Evolutionary conservation across 2,797 vertebrate species (phyloP), one percentile per base, ranked within the genome.

Genomic region (Pampus argenteus): DNA sequence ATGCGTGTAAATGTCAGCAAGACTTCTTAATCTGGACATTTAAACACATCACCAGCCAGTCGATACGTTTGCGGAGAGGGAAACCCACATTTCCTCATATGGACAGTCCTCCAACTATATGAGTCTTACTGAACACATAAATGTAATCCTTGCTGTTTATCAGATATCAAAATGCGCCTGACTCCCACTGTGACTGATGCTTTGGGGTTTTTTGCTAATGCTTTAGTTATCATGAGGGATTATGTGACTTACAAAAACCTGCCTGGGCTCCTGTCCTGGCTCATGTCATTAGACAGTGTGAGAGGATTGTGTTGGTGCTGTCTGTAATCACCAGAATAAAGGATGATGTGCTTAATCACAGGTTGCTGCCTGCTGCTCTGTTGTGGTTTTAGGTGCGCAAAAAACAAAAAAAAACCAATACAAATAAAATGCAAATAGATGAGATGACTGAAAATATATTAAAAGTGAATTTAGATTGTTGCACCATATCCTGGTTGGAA

Each of bases 1-100:
- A 87, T 78, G 71, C 78, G 74, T 62, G 73, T 69, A 88, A 90
- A 91, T 92, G 88, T 81, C 88, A 89, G 76, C 68, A 59, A 71
- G 70, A 76, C 34, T 64, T 72, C 68, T 87, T 89, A 81, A 89
- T 89, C 79, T 74, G 57, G 58, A 76, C 77, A 71, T 82, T 79
- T 85, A 66, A 83, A 87, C 74, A 82, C 79, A 82, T 79, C 74
- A 54, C 31, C 57, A 25, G 29, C 6, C 18, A 52, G 60, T 62
- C 45, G 4, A 66, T 55, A 68, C 9, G 26, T 55, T 42, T 71
- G 44, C n/a, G n/a, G 59, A 40, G 40, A 54, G 29, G 20, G 51
- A 28, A 61, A 42, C 25, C 10, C 22, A 9, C 48, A 20, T 55
- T 23, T 55, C 64, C 26, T 59, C 65, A 29, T 54, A 54, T 52